These are phyloP conservation scores for Busseola fusca DNA, from an alignment of 2,888 invertebrate genomes.

Conservation along the genomic window DNA sequence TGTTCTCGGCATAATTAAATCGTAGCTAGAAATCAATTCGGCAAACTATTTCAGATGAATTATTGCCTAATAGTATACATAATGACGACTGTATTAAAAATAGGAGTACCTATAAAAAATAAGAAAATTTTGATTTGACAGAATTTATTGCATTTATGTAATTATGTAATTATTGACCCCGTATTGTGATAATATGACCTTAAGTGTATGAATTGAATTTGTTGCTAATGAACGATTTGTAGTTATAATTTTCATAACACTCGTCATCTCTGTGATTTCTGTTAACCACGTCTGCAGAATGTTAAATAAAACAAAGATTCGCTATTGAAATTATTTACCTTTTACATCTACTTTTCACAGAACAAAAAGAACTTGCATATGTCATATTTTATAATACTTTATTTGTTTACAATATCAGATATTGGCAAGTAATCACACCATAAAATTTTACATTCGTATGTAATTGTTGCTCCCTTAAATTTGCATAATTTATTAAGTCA, in stretches of 20 bases:
- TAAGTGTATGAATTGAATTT: conserved; percentile 72
- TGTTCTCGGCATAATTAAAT: conserved; percentile 47
- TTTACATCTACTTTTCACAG: conserved; percentile 45
- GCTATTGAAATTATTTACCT: conserved; percentile 54
- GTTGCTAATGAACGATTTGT: conserved; percentile 40
- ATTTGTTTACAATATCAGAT: conserved; percentile 54
- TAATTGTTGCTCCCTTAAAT: conserved; percentile 52
- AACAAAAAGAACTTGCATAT: conserved; percentile 35
- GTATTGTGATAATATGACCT: conserved; percentile 78
- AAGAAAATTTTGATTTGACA: conserved; percentile 62
- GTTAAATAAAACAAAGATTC: conserved; percentile 58
- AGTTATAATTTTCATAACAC: conserved; percentile 34
- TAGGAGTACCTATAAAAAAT: conserved; percentile 60
- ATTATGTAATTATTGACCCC: conserved; percentile 74
- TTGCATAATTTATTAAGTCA: conserved; percentile 41
- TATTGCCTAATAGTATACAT: conserved; percentile 10
- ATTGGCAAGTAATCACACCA: conserved; percentile 53
- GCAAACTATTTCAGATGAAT: conserved; percentile 34
- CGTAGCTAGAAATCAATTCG: conserved; percentile 44
- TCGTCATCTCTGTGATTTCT: conserved; percentile 37
- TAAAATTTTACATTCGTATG: conserved; percentile 40
- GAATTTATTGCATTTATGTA: conserved; percentile 78
- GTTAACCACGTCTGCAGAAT: conserved; percentile 49
- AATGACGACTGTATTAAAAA: conserved; percentile 27
- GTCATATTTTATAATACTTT: conserved; percentile 53